phyloP scores from a whole-genome alignment of 35 echinoderm and acorn worm species.

The Apostichopus japonicus region DNA sequence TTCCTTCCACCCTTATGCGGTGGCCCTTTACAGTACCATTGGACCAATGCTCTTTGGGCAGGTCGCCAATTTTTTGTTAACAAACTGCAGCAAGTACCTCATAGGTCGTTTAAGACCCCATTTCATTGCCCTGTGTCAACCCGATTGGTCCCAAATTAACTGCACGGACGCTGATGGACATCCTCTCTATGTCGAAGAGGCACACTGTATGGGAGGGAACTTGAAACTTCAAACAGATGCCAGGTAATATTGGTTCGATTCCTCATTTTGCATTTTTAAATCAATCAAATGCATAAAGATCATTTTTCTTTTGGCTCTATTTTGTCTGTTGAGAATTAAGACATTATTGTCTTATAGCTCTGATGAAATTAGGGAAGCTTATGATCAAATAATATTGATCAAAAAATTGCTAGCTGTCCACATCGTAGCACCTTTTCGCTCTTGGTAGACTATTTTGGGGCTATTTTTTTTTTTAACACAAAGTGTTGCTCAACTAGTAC shows the following conservation, averaged over 20 bases:
- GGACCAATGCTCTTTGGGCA: conserved; percentile 65
- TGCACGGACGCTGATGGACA: conserved; percentile 56
- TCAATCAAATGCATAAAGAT: too few relatives aligned
- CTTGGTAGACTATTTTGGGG: too few relatives aligned
- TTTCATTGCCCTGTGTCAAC: conserved; percentile 64
- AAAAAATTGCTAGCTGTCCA: too few relatives aligned
- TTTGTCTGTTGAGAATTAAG: too few relatives aligned
- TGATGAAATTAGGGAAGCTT: too few relatives aligned
- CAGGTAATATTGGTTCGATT: conserved; percentile 33
- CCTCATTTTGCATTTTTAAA: too few relatives aligned
- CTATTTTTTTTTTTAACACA: too few relatives aligned
- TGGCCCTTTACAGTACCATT: conserved; percentile 68
- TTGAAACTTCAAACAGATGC: conserved; percentile 57
- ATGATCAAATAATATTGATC: too few relatives aligned
- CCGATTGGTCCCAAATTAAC: conserved; percentile 66
- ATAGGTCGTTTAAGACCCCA: conserved; percentile 80
- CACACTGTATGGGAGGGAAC: conserved; percentile 58
- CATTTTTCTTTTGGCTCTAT: too few relatives aligned
- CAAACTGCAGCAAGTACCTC: conserved; percentile 66
- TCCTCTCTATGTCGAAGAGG: conserved; percentile 58
- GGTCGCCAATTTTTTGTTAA: conserved; percentile 53
- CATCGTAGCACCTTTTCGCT: too few relatives aligned
- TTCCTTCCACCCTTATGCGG: conserved; percentile 58
- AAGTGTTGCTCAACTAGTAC: too few relatives aligned
- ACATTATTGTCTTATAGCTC: too few relatives aligned